These are phyloP conservation scores for Scophthalmus maximus DNA, from an alignment of 2,113 vertebrate genomes.

Conservation along the genomic window DNA sequence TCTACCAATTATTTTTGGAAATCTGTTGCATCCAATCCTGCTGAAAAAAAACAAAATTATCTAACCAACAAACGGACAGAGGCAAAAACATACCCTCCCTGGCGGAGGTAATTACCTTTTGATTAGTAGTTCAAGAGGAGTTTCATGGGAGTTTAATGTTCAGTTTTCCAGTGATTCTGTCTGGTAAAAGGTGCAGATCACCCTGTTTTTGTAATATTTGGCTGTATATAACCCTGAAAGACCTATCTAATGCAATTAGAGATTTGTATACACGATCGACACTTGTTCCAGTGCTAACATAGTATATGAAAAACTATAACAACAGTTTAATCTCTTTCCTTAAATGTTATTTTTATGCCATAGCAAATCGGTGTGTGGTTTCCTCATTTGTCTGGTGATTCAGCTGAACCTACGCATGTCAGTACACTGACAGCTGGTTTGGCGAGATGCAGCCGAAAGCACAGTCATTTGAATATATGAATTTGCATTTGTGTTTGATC, in stretches of 20 bases:
- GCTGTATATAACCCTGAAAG: neutral
- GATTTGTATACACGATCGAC: too few relatives aligned
- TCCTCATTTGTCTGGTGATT: constrained; percentile 27
- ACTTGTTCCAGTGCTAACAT: neutral
- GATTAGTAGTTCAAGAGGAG: neutral
- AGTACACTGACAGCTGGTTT: neutral
- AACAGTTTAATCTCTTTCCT: neutral
- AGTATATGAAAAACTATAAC: neutral
- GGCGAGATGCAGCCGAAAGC: neutral
- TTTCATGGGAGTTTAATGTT: neutral
- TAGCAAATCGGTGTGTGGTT: constrained; percentile 23
- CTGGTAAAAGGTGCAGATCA: neutral
- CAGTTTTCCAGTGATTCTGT: neutral
- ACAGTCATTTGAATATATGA: neutral
- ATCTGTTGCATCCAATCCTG: too few relatives aligned
- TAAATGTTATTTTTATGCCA: constrained; percentile 11
- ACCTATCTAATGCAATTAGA: neutral
- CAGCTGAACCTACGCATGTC: constrained; percentile 21
- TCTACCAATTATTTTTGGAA: too few relatives aligned
- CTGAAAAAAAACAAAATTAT: too few relatives aligned
- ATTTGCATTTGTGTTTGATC: neutral
- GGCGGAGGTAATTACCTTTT: neutral
- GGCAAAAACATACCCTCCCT: too few relatives aligned
- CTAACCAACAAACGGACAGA: too few relatives aligned
- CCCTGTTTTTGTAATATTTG: neutral